These are phyloP conservation scores for Chanos chanos DNA, from an alignment of 2,797 vertebrate species.

Conservation along the genomic window DNA sequence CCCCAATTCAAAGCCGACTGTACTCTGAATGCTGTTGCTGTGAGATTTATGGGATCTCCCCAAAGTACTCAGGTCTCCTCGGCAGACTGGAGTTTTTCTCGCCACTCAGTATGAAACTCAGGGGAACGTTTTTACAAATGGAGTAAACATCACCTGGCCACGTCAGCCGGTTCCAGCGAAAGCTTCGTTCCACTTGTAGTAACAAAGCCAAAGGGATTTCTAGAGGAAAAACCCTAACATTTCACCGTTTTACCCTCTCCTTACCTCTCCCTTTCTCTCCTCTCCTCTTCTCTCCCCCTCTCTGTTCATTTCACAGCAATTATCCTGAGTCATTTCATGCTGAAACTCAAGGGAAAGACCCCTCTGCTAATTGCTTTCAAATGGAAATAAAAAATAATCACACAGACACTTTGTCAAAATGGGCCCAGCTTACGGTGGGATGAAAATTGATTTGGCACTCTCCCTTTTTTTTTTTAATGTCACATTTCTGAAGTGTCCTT, in stretches of 20 bases:
- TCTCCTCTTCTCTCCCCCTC: constrained; percentile 59
- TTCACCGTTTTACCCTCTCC: constrained; percentile 54
- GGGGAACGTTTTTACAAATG: constrained; percentile 68
- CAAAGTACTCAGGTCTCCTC: constrained; percentile 43
- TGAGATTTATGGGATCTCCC: too few species aligned
- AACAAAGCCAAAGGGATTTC: constrained; percentile 69
- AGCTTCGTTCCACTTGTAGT: constrained; percentile 66
- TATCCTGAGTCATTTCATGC: constrained; percentile 66
- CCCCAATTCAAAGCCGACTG: too few species aligned
- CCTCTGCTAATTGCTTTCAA: constrained; percentile 70
- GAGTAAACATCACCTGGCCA: constrained; percentile 64
- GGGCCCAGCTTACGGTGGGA: constrained; percentile 53
- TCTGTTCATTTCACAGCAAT: constrained; percentile 73
- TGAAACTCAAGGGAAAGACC: constrained; percentile 62
- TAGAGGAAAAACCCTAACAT: constrained; percentile 64
- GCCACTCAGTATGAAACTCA: constrained; percentile 50
- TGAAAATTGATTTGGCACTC: constrained; percentile 59
- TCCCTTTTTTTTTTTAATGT: constrained; percentile 62
- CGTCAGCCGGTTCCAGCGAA: constrained; percentile 57
- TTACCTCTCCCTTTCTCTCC: too few species aligned
- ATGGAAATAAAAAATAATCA: constrained; percentile 72
- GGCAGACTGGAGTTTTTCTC: too few species aligned
- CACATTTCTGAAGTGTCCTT: constrained; percentile 53
- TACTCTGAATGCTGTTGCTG: too few species aligned
- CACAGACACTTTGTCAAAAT: constrained; percentile 65